Evolutionary conservation across 2,113 vertebrate species (phyloP).

Genomic region (Columba janthina): DNA sequence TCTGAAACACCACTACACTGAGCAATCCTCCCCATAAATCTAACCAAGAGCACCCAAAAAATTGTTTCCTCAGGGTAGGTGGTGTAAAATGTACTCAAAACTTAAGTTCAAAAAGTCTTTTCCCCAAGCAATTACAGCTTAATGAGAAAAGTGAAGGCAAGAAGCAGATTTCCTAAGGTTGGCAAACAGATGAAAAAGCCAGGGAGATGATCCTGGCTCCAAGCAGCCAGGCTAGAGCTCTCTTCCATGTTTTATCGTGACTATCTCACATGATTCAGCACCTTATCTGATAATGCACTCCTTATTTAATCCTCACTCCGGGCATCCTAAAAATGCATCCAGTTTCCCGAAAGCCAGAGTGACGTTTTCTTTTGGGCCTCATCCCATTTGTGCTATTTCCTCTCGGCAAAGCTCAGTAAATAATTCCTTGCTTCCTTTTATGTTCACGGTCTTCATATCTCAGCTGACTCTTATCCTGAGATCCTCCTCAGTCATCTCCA

Average conservation of each 20-base stretch:
- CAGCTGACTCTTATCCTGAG: neutral
- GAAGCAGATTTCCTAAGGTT: neutral
- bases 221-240: neutral
- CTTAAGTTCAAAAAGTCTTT: neutral
- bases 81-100: neutral
- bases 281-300: neutral
- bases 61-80: neutral
- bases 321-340: constrained; percentile 10
- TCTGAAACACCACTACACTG: neutral
- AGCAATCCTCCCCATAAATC: neutral
- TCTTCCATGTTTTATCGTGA: neutral
- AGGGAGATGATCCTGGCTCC: neutral
- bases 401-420: neutral
- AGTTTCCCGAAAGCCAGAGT: neutral
- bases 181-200: neutral
- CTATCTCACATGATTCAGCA: constrained; percentile 1
- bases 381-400: neutral
- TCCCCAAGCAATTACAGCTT: neutral
- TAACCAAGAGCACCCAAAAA: neutral
- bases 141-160: neutral
- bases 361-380: neutral
- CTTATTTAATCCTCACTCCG: neutral
- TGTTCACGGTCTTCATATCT: neutral
- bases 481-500: neutral
- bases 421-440: neutral